Evolutionary conservation across 37 sponge, comb jelly and placozoan genomes (phyloP).

Genomic region (Agelas oroides): DNA sequence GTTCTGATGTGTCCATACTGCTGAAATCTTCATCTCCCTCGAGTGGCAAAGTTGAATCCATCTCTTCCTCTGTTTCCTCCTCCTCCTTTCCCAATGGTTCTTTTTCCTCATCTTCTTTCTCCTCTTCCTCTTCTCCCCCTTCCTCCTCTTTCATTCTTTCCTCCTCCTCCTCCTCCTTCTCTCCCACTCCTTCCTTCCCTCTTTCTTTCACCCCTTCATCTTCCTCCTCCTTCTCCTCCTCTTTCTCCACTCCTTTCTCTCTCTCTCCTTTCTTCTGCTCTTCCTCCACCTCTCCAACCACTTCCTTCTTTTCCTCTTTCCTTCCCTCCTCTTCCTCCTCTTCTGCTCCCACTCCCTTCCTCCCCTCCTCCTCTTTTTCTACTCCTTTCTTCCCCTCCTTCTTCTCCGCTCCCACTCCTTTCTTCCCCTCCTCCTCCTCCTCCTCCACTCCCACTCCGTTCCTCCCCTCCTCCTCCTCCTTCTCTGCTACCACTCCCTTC

Average conservation of each 20-base stretch:
- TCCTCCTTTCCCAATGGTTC: not conserved
- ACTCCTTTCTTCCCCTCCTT: not conserved
- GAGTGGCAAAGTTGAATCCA: not conserved
- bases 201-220: not conserved
- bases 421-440: not conserved
- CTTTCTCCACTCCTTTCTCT: not conserved
- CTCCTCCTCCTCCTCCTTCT: not conserved
- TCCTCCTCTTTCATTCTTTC: not conserved
- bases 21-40: not conserved
- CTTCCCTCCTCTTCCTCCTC: not conserved
- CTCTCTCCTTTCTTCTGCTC: too few species aligned
- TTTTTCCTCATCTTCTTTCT: not conserved
- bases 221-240: not conserved
- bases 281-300: too few species aligned
- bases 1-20: not conserved
- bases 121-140: not conserved
- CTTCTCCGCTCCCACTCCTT: not conserved
- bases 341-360: not conserved
- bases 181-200: not conserved
- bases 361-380: not conserved
- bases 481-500: not conserved
- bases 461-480: conserved; percentile 1
- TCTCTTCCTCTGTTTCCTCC: not conserved
- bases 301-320: too few species aligned
- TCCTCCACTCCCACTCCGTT: too few species aligned